Evolutionary conservation across 2,113 vertebrate genomes (phyloP), one percentile per base, ranked within the genome.

Genomic region (Prietella phreatophila): DNA sequence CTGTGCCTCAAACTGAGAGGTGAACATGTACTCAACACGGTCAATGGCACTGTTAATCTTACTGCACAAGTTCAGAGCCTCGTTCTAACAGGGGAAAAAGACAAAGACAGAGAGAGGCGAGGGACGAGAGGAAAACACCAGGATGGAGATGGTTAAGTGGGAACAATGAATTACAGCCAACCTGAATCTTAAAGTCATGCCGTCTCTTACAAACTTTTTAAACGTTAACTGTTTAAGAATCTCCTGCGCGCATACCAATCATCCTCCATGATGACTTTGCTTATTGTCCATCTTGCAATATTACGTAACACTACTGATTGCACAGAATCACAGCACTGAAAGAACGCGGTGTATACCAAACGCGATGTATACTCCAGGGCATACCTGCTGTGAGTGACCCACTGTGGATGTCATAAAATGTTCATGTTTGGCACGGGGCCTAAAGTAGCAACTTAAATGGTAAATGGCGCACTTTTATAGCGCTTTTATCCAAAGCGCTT

Each of bases 11-110:
- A 97, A 97, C 89, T 99, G 97, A 0, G 96, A 95, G 2, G 96
- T 97, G 94, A 99, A 99, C 96, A 99, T 97, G 94, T 95, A 96
- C 93, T 98, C 98, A 90, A 99, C 97, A 33, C 95, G 95, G 91
- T 99, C 96, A 86, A 99, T 99, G 89, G 97, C 97, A 69, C 94
- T 93, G 90, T 96, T 96, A 90, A 99, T 98, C 94, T 96, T 97
- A 92, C 95, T 97, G 94, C 98, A 99, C 47, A 99, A 96, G 91
- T 97, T 96, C 30, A 99, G 93, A 0, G 98, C 98, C 87, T 99
- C 97, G 0, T 96, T 96, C 98, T 99, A 89, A 88, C 75, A 91
- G 42, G 30, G 67, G 36, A 47, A 50, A 39, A 30, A 47, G 60
- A 63, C 8, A 50, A 14, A 56, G 5, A 63, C 1, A 33, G n/a